These are phyloP conservation scores for Onychomys leucogaster DNA, from an alignment of 2,797 vertebrate genomes.

Conservation along the genomic window DNA sequence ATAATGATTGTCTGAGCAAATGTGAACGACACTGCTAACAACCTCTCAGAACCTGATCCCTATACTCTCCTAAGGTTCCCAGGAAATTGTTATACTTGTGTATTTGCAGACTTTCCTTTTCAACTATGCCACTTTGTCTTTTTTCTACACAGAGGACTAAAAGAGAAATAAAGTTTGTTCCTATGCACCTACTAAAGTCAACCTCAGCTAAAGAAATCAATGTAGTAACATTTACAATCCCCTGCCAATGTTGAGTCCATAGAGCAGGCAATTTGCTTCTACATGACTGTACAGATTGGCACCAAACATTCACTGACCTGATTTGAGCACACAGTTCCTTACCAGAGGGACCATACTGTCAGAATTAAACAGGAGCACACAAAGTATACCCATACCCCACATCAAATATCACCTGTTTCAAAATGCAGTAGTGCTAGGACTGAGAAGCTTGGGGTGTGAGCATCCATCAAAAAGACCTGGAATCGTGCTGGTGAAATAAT, in stretches of 20 bases:
- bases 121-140: background rate
- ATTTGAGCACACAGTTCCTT: conserved; percentile 27
- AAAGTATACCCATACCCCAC: background rate
- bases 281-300: conserved; percentile 54
- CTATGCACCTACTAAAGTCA: conserved; percentile 55
- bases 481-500: too few relatives aligned
- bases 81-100: background rate
- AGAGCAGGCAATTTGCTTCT: conserved; percentile 54
- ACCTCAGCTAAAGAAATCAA: conserved; percentile 62
- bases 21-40: background rate
- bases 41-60: background rate
- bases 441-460: background rate
- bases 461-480: background rate
- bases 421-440: background rate
- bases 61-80: background rate
- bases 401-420: background rate
- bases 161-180: conserved; percentile 59
- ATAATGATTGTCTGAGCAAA: conserved; percentile 4
- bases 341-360: background rate
- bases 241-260: conserved; percentile 64
- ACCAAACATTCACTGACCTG: conserved; percentile 40
- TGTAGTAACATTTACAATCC: conserved; percentile 77
- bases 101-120: conserved; percentile 45
- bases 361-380: background rate
- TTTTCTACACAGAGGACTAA: conserved; percentile 9